Conservation (phyloP, 2,113 vertebrate genomes). For the Etheostoma cragini region DNA sequence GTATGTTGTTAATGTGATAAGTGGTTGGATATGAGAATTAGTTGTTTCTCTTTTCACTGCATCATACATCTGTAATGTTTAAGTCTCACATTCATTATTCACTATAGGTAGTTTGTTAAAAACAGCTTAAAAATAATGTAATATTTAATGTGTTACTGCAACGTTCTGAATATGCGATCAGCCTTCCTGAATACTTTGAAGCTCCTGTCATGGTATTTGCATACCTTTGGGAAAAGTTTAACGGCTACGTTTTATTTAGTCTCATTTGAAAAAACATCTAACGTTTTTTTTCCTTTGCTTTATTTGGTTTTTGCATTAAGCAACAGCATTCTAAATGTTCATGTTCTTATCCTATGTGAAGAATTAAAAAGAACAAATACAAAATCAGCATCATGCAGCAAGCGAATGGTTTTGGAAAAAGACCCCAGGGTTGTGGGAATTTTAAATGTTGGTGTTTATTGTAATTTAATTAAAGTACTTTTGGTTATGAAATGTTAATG, state of each 20-base stretch:
- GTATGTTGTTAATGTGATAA: not conserved
- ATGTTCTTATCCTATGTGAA: slow-evolving; percentile 31
- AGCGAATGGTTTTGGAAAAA: slow-evolving; percentile 23
- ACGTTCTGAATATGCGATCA: slow-evolving; percentile 19
- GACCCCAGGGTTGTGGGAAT: slow-evolving; percentile 28
- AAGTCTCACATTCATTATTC: not conserved
- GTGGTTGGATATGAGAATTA: not conserved
- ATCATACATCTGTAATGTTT: not conserved
- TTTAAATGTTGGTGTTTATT: slow-evolving; percentile 18
- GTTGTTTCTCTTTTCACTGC: not conserved
- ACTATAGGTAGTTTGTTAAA: not conserved
- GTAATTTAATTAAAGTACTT: slow-evolving; percentile 45
- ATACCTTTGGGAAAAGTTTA: slow-evolving; percentile 39
- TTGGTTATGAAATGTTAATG: slow-evolving; percentile 45
- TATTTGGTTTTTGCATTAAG: slow-evolving; percentile 43
- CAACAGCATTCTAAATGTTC: slow-evolving; percentile 15
- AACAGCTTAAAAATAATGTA: not conserved
- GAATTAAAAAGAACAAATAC: slow-evolving; percentile 18
- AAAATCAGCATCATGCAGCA: slow-evolving; percentile 36
- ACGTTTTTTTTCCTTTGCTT: slow-evolving; percentile 29
- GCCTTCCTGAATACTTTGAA: slow-evolving; percentile 21
- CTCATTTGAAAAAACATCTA: slow-evolving; percentile 7
- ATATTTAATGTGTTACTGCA: not conserved
- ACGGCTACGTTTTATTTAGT: slow-evolving; percentile 14
- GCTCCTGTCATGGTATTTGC: slow-evolving; percentile 35